Evolutionary conservation across 2,113 vertebrate species (phyloP).

Genomic region (Planiliza haematocheilus): DNA sequence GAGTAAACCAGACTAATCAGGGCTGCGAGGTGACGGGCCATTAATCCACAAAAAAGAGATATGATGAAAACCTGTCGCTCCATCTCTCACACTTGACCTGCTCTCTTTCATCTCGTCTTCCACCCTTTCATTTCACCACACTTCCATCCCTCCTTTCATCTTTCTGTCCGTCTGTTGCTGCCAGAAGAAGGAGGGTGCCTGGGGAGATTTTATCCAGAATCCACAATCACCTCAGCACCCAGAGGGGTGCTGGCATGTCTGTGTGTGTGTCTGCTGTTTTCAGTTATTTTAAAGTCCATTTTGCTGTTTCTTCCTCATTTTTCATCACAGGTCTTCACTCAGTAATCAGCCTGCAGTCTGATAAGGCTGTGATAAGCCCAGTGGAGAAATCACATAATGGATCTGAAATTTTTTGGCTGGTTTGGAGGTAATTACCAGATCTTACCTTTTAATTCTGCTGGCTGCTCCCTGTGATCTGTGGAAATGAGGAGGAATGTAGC

Average conservation of each 20-base stretch:
- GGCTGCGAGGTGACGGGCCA: constrained; percentile 28
- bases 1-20: constrained; percentile 43
- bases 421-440: constrained; percentile 73
- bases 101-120: constrained; percentile 51
- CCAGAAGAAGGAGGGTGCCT: constrained; percentile 15
- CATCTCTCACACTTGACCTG: constrained; percentile 46
- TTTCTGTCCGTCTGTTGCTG: constrained; percentile 45
- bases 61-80: constrained; percentile 46
- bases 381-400: constrained; percentile 63
- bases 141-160: constrained; percentile 53
- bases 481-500: constrained; percentile 67
- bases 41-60: constrained; percentile 36
- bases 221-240: constrained; percentile 39
- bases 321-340: constrained; percentile 41
- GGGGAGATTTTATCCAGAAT: constrained; percentile 49
- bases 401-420: constrained; percentile 50
- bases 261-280: constrained; percentile 28
- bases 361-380: constrained; percentile 60
- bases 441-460: constrained; percentile 72
- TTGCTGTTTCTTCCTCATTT: constrained; percentile 46
- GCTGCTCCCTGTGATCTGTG: constrained; percentile 68
- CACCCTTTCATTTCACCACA: constrained; percentile 38
- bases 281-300: constrained; percentile 45
- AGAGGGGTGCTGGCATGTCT: not conserved
- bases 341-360: constrained; percentile 52